Base-by-base conservation (phyloP, 1,140 invertebrate species). In the Pentalonia nigronervosa region DNA sequence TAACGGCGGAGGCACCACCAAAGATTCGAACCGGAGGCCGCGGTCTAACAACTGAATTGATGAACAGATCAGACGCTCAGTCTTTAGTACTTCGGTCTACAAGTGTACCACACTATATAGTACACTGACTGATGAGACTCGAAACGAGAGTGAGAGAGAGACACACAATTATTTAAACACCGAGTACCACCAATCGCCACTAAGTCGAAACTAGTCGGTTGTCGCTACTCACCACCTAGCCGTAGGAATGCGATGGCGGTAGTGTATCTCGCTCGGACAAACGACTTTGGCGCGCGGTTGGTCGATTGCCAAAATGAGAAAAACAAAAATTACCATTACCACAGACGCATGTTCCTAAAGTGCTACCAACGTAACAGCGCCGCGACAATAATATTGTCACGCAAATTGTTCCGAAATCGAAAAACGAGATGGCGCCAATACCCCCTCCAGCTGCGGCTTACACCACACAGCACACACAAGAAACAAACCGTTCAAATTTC, bases 221-320 rank as follows among this genome's bases (percentile, higher is more conserved):
- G 9, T 50, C 14, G 20, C 48, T 21, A 53, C 4, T 23, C 21
- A 53, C 21, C 21, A 53, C 50, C 50, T 23, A 23, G 7, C 50
- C 50, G 23, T 53, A 53, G 21, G 6, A 1, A 21, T 7, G 48
- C 48, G 23, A 7, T 3, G 83, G 25, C 36, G 41, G 25, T 8
- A 20, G 87, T n/a, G 25, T 30, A 4, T 25, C 84, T 86, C 45
- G 14, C 86, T 20, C 0, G 87, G 83, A 45, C 21, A 87, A 48
- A 47, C 84, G 84, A 9, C 34, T 50, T 2, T 53, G n/a, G 30
- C 86, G 30, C n/a, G 17, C 45, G n/a, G 36, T 53, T 90, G 34
- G 88, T 90, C 88, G 88, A 60, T 41, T 56, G 14, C 88, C 50
- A 90, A 90, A 86, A 86, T 14, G 45, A 86, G 14, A 41, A 56